phyloP scores from a whole-genome alignment of 2,888 invertebrate genomes.

The Scaptomyza caliginosa region DNA sequence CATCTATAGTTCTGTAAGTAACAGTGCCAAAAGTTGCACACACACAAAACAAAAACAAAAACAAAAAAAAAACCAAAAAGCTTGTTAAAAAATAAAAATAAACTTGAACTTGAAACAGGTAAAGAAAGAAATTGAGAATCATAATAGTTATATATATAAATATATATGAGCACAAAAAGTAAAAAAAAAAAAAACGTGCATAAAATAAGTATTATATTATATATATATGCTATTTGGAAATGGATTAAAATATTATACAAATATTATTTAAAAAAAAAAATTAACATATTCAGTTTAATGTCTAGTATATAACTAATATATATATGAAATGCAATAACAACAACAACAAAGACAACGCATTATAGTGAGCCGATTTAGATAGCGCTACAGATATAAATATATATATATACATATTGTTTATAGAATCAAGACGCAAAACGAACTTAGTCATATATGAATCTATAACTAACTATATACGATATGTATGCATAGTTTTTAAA shows the following conservation, averaged over 20 bases:
- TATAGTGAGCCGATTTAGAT: constrained; percentile 45
- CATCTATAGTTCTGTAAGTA: constrained; percentile 52
- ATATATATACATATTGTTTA: constrained; percentile 27
- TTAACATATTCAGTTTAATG: constrained; percentile 59
- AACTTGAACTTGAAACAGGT: constrained; percentile 53
- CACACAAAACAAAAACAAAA: constrained; percentile 2
- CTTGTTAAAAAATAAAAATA: constrained; percentile 34
- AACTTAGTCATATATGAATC: constrained; percentile 41
- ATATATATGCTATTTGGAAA: constrained; percentile 13
- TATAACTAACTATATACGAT: constrained; percentile 3
- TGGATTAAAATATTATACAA: neutral
- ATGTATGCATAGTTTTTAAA: constrained; percentile 23
- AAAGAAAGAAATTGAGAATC: constrained; percentile 14
- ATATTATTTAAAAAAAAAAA: constrained; percentile 44
- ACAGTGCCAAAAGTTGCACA: constrained; percentile 59
- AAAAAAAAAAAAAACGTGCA: constrained; percentile 12
- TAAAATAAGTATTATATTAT: constrained; percentile 23
- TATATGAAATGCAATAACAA: constrained; percentile 36
- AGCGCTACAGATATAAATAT: constrained; percentile 32
- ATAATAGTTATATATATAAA: constrained; percentile 6
- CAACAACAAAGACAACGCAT: constrained; percentile 60
- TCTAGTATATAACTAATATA: constrained; percentile 38
- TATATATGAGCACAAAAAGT: too few species aligned
- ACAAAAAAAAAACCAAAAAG: constrained; percentile 24
- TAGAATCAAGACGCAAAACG: constrained; percentile 49